Conservation (phyloP, 1,140 invertebrate genomes). For the Helicoverpa armigera region DNA sequence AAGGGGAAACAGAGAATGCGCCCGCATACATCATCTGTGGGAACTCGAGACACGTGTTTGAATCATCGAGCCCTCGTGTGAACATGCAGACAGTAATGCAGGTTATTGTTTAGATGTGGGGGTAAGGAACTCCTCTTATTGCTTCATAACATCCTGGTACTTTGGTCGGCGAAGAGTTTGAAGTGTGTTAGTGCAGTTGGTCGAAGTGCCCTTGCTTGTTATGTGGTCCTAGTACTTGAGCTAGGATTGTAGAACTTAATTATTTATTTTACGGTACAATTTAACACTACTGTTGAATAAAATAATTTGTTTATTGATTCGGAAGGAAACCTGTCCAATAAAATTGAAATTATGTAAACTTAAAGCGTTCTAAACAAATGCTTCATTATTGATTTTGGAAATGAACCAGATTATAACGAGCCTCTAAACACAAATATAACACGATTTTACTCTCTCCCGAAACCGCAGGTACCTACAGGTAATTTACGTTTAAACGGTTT, state of each 20-base stretch:
- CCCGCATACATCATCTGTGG: conserved; percentile 52
- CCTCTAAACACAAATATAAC: no score
- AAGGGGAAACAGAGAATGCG: conserved; percentile 40
- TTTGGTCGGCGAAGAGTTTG: not conserved
- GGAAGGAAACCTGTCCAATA: no score
- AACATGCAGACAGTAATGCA: conserved; percentile 50
- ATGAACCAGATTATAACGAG: no score
- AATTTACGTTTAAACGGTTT: not conserved
- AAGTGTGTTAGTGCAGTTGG: not conserved
- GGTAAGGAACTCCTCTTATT: conserved; percentile 34
- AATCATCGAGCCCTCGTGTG: conserved; percentile 43
- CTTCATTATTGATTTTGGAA: no score
- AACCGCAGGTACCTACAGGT: not conserved
- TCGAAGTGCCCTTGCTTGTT: not conserved
- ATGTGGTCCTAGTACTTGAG: not conserved
- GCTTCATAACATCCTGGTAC: conserved; percentile 27
- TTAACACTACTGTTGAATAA: no score
- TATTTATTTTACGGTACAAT: no score
- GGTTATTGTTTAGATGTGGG: conserved; percentile 45
- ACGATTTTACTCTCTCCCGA: no score
- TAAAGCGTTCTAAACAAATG: no score
- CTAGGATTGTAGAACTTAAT: no score
- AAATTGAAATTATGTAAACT: no score
- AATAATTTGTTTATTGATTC: no score
- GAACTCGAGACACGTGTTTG: conserved; percentile 49